Base-by-base conservation (phyloP, 2,888 invertebrate genomes). In the Agriopis leucophaearia region DNA sequence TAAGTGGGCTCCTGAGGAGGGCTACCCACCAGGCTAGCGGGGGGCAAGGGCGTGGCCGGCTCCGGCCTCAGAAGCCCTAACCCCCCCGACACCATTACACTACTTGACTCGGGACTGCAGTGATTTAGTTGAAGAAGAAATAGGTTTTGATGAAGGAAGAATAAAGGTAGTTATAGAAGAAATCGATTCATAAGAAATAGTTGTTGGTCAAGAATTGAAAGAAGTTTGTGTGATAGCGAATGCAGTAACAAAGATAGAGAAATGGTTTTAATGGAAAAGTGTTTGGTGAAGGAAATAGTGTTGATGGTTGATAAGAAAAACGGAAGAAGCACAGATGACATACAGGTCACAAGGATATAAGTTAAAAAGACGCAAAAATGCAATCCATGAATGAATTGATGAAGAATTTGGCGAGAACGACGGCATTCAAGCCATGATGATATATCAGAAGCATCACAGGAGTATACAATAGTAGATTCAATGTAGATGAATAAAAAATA, bases 1-100 rank as follows among this genome's bases (percentile, higher is more conserved):
- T 98, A 98, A 83, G 98, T 98, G 81, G 98, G 98, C 94, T 97
- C 97, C 94, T 97, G 97, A 73, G 96, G 96, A 80, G 96, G 95
- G 88, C 95, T 95, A 78, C 95, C 94, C 71, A 91, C 90, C 75
- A 92, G 87, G 74, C 88, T 85, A 51, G 88, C 86, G 66, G 88
- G 85, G 71, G 91, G 91, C 80, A 94, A 89, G 72, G 94, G 92
- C 76, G 94, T 86, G 86, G 92, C 89, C 84, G 94, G 94, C 92
- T 95, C 95, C 82, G 95, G 92, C 81, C 94, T 88, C 75, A 88
- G 93, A 69, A 93, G 89, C 80, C 92, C 94, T 71, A 94, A 81
- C 71, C 92, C 90, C 72, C 91, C 92, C 27, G 92, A 90, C 65
- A 94, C 92, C 92, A 94, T 86, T 88, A 94, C 95, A 93, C 92